Evolutionary conservation across 2,888 invertebrate species (phyloP).

Genomic region (Linnaemya vulpina): DNA sequence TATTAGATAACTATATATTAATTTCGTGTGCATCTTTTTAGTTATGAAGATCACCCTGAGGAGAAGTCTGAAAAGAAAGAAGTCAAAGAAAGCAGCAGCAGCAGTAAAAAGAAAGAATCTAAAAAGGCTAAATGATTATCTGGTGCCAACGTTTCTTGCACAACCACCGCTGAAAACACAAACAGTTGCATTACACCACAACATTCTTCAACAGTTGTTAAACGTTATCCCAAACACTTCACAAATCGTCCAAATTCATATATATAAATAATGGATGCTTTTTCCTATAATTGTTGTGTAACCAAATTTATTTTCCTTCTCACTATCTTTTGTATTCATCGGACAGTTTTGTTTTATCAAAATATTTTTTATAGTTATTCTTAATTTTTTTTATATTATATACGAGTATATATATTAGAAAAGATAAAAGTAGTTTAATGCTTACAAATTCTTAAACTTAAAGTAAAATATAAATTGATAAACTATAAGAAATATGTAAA

Average conservation of each 20-base stretch:
- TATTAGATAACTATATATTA: not conserved
- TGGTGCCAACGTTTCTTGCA: slow-evolving; percentile 25
- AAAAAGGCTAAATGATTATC: slow-evolving; percentile 81
- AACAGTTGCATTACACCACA: slow-evolving; percentile 45
- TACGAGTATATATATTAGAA: slow-evolving; percentile 11
- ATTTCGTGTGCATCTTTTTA: slow-evolving; percentile 78
- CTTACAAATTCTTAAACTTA: slow-evolving; percentile 37
- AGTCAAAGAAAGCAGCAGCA: slow-evolving; percentile 77
- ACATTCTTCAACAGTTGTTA: slow-evolving; percentile 64
- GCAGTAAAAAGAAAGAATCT: slow-evolving; percentile 82
- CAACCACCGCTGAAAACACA: slow-evolving; percentile 46
- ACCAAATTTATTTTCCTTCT: slow-evolving; percentile 25
- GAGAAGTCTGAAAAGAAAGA: slow-evolving; percentile 83
- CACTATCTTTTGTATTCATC: slow-evolving; percentile 26
- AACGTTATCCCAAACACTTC: slow-evolving; percentile 70
- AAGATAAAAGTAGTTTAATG: slow-evolving; percentile 45
- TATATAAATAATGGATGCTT: slow-evolving; percentile 59
- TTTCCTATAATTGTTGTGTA: slow-evolving; percentile 14
- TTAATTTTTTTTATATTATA: slow-evolving; percentile 41
- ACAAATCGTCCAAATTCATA: slow-evolving; percentile 71
- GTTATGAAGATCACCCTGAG: slow-evolving; percentile 88
- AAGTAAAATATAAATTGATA: slow-evolving; percentile 22
- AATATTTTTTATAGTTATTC: slow-evolving; percentile 41
- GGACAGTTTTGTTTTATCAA: slow-evolving; percentile 27
- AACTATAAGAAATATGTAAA: slow-evolving; percentile 51